Base-by-base conservation (phyloP, 2,888 invertebrate species). In the Nemotelus nigrinus region DNA sequence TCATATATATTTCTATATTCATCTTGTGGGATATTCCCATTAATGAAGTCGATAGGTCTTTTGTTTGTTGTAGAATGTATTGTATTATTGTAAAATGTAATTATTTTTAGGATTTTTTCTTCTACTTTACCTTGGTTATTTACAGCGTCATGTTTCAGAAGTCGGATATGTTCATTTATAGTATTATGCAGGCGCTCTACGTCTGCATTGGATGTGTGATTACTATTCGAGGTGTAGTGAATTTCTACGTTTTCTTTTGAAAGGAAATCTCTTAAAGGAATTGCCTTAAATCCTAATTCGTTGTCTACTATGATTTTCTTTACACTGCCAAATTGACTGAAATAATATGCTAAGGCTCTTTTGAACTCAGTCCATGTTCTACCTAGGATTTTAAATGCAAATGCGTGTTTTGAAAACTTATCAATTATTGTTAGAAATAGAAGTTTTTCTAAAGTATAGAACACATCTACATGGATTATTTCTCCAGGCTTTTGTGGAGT, bases 401-500 rank as follows among this genome's bases (percentile, higher is more conserved):
- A 64, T 64, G 43, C 64, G 44, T 43, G 44, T 43, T 64, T 64
- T 6, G 3, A 64, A 44, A 41, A 64, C n/a, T 64, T 64, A 43
- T 64, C 64, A 8, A 64, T 64, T 64, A 64, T 64, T 41, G 64
- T 64, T 64, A 64, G 64, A 43, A 64, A 7, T 41, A 43, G 64
- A 43, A 41, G 53, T 6, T 53, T 53, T 8, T 53, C 10, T 6
- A 53, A 25, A 25, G 58, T 64, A 3, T 41, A 60, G 55, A 81
- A 80, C 3, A 78, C 76, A 64, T 81, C 81, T 0, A 80, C 53
- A 57, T 80, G 80, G 55, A 82, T 68, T n/a, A 79, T 77, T 64
- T 82, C 80, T 48, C 80, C 78, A 8, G 81, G 82, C 80, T 78
- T 80, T 6, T 64, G 64, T 39, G 80, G 50, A 10, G 79, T 80